phyloP scores from a whole-genome alignment of 1,140 invertebrate genomes.

The Plutomurus gul region DNA sequence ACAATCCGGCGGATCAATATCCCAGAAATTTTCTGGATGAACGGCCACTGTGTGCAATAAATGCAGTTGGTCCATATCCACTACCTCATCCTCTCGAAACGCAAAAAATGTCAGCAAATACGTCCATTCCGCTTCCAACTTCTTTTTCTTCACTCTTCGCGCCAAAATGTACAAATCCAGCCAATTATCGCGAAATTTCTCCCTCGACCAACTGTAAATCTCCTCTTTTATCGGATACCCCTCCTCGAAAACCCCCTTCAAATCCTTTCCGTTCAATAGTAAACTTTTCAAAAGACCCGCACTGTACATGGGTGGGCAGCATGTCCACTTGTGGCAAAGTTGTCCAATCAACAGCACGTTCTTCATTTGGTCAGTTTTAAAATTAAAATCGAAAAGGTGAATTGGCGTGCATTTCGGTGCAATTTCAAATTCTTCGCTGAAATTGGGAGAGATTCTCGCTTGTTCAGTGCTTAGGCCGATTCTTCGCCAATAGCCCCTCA shows the following conservation, averaged over 20 bases:
- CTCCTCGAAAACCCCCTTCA: neutral
- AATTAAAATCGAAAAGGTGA: neutral
- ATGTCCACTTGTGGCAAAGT: slow-evolving; percentile 12
- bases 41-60: slow-evolving; percentile 33
- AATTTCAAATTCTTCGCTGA: neutral
- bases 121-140: slow-evolving; percentile 24
- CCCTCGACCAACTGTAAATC: neutral
- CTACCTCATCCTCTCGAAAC: neutral
- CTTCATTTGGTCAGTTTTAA: neutral
- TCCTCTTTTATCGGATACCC: slow-evolving; percentile 24
- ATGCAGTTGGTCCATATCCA: neutral
- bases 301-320: neutral
- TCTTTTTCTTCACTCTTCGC: neutral
- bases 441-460: neutral
- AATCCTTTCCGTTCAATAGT: slow-evolving; percentile 6
- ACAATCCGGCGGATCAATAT: neutral
- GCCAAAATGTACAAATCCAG: slow-evolving; percentile 34
- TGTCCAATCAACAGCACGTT: neutral
- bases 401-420: neutral
- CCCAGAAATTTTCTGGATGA: neutral
- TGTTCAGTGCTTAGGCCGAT: neutral
- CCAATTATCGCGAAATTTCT: slow-evolving; percentile 24
- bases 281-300: neutral
- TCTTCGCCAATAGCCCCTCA: slow-evolving; percentile 3
- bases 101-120: slow-evolving; percentile 2